phyloP scores from a whole-genome alignment of 2,113 vertebrate genomes.

The Phaethon lepturus region DNA sequence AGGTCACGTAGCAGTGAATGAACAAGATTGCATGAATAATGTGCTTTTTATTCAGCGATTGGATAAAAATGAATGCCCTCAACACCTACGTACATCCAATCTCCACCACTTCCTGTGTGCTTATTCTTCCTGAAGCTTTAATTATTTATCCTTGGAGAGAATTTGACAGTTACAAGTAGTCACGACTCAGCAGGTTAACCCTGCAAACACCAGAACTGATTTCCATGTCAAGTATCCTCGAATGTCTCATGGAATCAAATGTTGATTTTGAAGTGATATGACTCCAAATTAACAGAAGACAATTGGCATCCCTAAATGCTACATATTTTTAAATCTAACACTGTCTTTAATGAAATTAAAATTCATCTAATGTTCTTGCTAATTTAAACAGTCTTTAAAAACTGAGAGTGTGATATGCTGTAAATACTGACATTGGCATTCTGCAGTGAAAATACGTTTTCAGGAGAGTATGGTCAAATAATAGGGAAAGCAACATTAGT shows the following conservation, averaged over 20 bases:
- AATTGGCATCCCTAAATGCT: neutral
- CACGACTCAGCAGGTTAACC: conserved; percentile 78
- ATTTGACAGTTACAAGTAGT: conserved; percentile 77
- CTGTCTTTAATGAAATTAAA: neutral
- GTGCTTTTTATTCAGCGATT: conserved; percentile 77
- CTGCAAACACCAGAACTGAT: conserved; percentile 49
- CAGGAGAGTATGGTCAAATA: neutral
- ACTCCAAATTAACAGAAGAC: neutral
- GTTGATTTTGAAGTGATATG: neutral
- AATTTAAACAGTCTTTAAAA: neutral
- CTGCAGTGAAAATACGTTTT: neutral
- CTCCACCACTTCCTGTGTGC: conserved; percentile 66
- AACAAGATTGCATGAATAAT: conserved; percentile 80
- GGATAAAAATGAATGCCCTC: conserved; percentile 77
- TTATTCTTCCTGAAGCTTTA: conserved; percentile 77
- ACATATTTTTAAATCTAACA: neutral
- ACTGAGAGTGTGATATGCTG: neutral
- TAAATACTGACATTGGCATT: neutral
- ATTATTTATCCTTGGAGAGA: conserved; percentile 83
- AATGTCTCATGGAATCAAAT: neutral
- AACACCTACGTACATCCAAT: conserved; percentile 73
- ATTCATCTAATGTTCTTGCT: neutral
- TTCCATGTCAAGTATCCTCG: conserved; percentile 35
- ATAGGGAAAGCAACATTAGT: neutral
- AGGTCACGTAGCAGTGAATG: conserved; percentile 80